Conservation (phyloP, 1,140 invertebrate genomes). For the Oryzaephilus surinamensis region DNA sequence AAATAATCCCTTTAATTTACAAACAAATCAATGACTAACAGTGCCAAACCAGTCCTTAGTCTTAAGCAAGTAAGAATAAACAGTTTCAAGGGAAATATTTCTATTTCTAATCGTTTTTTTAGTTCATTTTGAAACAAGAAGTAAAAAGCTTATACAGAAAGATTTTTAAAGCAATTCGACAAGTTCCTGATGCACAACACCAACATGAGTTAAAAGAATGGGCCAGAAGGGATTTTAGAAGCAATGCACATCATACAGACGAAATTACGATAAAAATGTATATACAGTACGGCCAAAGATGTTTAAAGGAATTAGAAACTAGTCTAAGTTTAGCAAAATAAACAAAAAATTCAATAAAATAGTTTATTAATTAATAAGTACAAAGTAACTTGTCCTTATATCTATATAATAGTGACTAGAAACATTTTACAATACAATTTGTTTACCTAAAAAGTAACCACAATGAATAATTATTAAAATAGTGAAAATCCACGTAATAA, state of each 20-base stretch:
- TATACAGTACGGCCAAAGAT: conserved; percentile 56
- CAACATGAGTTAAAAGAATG: conserved; percentile 54
- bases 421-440: no score
- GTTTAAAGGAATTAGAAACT: conserved; percentile 52
- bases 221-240: conserved; percentile 58
- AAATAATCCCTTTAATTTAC: not conserved
- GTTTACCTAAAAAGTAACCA: conserved; percentile 9
- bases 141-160: conserved; percentile 64
- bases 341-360: conserved; percentile 10
- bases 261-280: conserved; percentile 59
- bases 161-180: conserved; percentile 53
- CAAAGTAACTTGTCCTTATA: not conserved
- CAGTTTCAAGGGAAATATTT: not conserved
- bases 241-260: conserved; percentile 54
- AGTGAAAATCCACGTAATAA: conserved; percentile 21
- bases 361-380: conserved; percentile 1
- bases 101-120: conserved; percentile 20
- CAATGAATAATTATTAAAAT: conserved; percentile 20
- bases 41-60: conserved; percentile 12
- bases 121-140: conserved; percentile 67
- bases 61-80: conserved; percentile 17
- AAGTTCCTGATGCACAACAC: conserved; percentile 52
- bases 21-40: conserved; percentile 13
- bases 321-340: conserved; percentile 44
- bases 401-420: no score